A percentile compares a stretch with the other conserved stretches of the same genome.
phyloP scores from a whole-genome alignment of 2,113 vertebrate genomes.

The Trogon surrucura region DNA sequence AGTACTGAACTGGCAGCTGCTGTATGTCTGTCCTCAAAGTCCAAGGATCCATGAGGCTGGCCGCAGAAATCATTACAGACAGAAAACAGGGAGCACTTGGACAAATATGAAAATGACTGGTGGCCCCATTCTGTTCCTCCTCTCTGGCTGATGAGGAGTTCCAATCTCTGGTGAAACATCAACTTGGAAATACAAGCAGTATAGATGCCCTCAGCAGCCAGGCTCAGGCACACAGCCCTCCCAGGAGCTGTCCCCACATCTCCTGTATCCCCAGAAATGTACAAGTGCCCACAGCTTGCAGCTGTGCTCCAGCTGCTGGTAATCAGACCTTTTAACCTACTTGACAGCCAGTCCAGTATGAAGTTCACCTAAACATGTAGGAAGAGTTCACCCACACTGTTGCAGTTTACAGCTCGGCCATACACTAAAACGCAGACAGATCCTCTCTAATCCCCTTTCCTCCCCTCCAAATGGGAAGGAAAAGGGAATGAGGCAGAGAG shows the following conservation, averaged over 20 bases:
- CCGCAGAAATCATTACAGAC: neutral
- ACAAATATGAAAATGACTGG: neutral
- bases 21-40: neutral
- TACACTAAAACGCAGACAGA: too few species aligned
- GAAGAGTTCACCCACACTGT: neutral
- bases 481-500: too few species aligned
- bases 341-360: neutral
- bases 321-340: neutral
- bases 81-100: neutral
- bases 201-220: neutral
- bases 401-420: too few species aligned
- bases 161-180: neutral
- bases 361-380: neutral
- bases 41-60: neutral
- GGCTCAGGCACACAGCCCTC: neutral
- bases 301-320: neutral
- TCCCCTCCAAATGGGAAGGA: too few species aligned
- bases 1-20: neutral
- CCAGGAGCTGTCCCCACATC: neutral
- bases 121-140: neutral
- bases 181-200: neutral
- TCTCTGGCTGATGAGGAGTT: neutral
- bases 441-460: too few species aligned
- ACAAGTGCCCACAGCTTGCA: accelerated
- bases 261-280: neutral